Base-by-base conservation (phyloP, 2,113 vertebrate genomes). In the Notothenia coriiceps region DNA sequence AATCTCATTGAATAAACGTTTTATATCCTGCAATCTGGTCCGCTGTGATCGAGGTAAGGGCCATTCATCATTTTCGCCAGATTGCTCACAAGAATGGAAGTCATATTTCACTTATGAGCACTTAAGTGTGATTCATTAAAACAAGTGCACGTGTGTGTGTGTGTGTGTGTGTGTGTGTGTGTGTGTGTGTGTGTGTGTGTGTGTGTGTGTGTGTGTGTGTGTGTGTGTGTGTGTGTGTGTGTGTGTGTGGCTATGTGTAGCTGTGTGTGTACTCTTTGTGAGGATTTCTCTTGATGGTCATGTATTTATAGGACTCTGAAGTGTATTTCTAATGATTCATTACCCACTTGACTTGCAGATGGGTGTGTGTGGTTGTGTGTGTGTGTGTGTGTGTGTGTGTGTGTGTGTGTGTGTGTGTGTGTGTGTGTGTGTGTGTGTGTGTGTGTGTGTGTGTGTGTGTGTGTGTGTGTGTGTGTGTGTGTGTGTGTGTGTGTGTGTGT, bases 51-150 rank as follows among this genome's bases (percentile, higher is more conserved):
- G 14, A 70, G 46, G 40, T 54, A 8, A 20, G 49, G 46, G 49
- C 46, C 70, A 77, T 91, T 82, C 29, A 80, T 89, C 75, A 74
- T 77, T 79, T 64, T 60, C 72, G 67, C 55, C 68, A 79, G 62
- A 70, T 70, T 46, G 74, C 61, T 67, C 54, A 62, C 55, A 70
- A 75, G 74, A 77, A 74, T n/a, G 57, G 47, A 70, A 80, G 77
- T 22, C 17, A 57, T 62, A 73, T 85, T 80, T 80, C 52, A 60
- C 59, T n/a, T n/a, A n/a, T 20, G 52, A 72, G 15, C 40, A 49
- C 69, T 82, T 80, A 46, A 60, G 70, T 85, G 29, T 60, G 70
- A 87, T 70, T 90, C 14, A 83, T 85, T 60, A 73, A 54, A 44
- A 40, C 35, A 40, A 40, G 7, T 40, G 35, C 35, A 40, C 7